These are phyloP conservation scores for Baccha elongata DNA, from an alignment of 2,888 invertebrate species.

Conservation along the genomic window DNA sequence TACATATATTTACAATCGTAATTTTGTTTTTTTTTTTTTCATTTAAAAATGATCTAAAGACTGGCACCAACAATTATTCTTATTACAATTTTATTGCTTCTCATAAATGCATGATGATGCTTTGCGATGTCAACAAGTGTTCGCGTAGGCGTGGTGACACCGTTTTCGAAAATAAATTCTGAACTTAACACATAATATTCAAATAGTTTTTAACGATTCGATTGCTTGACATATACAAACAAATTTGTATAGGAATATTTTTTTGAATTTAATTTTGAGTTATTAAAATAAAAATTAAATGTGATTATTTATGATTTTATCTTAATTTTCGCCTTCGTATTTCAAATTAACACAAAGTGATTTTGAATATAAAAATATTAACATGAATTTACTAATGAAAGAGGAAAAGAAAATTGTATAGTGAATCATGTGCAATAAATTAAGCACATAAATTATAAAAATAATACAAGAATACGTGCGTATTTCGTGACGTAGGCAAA, in stretches of 20 bases:
- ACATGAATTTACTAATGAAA: no score
- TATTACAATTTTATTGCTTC: slow-evolving; percentile 18
- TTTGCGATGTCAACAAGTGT: slow-evolving; percentile 11
- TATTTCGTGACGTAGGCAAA: no score
- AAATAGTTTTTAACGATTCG: not conserved
- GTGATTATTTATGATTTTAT: slow-evolving; percentile 22
- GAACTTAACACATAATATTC: not conserved
- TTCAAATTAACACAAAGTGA: slow-evolving; percentile 36
- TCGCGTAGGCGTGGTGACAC: slow-evolving; percentile 13
- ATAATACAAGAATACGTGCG: no score
- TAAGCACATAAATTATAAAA: not conserved
- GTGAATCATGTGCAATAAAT: slow-evolving; percentile 24
- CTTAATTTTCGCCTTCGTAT: slow-evolving; percentile 33
- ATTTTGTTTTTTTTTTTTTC: no score
- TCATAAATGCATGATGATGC: not conserved
- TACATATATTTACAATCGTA: no score
- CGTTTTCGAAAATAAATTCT: slow-evolving; percentile 1
- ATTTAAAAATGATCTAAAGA: no score
- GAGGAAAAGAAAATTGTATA: slow-evolving; percentile 3
- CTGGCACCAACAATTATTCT: no score
- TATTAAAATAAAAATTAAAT: slow-evolving; percentile 25
- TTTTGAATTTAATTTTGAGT: slow-evolving; percentile 59
- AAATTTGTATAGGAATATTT: no score
- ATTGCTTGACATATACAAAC: no score
- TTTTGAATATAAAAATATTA: not conserved